These are phyloP conservation scores for Limnephilus rhombicus DNA, from an alignment of 2,888 invertebrate genomes.

Conservation along the genomic window DNA sequence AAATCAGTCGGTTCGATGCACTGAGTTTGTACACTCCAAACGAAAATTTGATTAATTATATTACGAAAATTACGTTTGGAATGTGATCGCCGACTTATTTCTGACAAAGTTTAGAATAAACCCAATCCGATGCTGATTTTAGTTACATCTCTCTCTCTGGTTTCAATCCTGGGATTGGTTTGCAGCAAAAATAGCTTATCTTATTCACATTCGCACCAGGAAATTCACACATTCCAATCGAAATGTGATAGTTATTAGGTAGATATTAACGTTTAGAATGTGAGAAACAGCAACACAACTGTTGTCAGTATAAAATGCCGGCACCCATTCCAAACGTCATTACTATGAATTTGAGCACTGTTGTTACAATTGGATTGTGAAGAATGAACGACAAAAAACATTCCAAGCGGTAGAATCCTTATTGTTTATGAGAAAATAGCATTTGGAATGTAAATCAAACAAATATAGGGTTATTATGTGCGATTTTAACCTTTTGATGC, in stretches of 20 bases:
- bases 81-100: neutral
- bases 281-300: neutral
- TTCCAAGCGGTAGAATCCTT: neutral
- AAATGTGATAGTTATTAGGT: neutral
- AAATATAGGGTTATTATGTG: neutral
- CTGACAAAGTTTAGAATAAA: neutral
- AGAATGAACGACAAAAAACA: constrained; percentile 2
- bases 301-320: neutral
- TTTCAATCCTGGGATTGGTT: too few species aligned
- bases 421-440: neutral
- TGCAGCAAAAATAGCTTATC: too few species aligned
- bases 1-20: neutral
- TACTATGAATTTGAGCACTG: neutral
- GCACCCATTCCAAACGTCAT: constrained; percentile 2
- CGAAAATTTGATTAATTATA: neutral
- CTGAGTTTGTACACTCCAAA: neutral
- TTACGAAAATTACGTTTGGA: neutral
- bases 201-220: neutral
- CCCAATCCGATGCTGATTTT: neutral
- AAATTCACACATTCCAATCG: neutral
- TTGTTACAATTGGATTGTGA: constrained; percentile 1
- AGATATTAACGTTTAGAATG: neutral
- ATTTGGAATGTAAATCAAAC: constrained; percentile 7
- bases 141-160: too few species aligned
- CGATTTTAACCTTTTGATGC: neutral